A percentile compares a stretch with the other conserved stretches of the same genome.
Evolutionary conservation across 2,113 vertebrate species (phyloP).

Genomic region (Mirounga angustirostris): DNA sequence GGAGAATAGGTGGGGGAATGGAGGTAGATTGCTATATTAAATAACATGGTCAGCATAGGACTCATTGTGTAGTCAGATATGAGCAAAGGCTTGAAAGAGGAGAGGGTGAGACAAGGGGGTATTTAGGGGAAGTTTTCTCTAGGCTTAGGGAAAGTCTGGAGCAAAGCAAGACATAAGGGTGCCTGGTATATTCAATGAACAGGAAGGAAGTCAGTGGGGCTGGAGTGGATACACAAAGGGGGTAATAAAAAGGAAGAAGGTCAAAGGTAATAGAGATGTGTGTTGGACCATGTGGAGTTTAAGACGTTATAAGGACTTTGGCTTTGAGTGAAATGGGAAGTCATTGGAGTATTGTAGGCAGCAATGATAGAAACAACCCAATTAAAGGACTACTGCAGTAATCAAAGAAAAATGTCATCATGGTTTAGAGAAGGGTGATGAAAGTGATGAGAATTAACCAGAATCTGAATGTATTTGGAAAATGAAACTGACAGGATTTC

Average conservation of each 20-base stretch:
- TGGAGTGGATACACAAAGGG: background rate
- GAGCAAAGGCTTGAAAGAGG: background rate
- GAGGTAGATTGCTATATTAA: background rate
- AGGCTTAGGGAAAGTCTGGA: background rate
- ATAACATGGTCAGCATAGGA: background rate
- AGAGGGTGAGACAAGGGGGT: background rate
- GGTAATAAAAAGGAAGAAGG: background rate
- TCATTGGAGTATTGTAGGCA: background rate
- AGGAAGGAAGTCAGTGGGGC: background rate
- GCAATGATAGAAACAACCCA: background rate
- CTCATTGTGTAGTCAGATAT: background rate
- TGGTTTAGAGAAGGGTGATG: background rate
- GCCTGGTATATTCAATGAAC: background rate
- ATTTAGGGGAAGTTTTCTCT: background rate
- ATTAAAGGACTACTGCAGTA: background rate
- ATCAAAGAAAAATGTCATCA: background rate
- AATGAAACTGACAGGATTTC: background rate
- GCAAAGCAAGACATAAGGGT: background rate
- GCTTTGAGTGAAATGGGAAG: background rate
- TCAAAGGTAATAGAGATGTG: background rate
- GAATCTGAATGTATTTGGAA: background rate
- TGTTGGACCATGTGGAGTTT: background rate
- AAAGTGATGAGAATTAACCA: background rate
- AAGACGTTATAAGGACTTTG: background rate
- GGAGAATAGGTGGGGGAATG: background rate